Evolutionary conservation across 2,797 vertebrate species (phyloP).

Genomic region (Tenualosa thibaudeaui): DNA sequence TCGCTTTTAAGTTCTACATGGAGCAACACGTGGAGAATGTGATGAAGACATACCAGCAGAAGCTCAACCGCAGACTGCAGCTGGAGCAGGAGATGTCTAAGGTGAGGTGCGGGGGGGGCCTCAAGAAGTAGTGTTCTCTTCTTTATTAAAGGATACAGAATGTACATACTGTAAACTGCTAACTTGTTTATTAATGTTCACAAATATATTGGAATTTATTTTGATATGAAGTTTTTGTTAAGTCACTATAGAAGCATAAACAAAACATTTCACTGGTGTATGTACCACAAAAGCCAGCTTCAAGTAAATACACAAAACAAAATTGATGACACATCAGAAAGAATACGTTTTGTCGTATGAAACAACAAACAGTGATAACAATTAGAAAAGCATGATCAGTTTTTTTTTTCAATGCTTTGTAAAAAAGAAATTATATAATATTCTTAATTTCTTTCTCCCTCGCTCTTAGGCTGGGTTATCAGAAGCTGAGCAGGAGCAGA

Average conservation of each 20-base stretch:
- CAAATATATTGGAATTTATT: too few relatives aligned
- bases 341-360: background rate
- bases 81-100: slow-evolving; percentile 98
- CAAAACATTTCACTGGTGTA: too few relatives aligned
- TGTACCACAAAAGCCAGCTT: background rate
- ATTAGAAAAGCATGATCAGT: too few relatives aligned
- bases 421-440: background rate
- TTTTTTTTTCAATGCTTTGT: background rate
- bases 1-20: slow-evolving; percentile 99
- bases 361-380: too few relatives aligned
- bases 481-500: slow-evolving; percentile 94
- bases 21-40: slow-evolving; percentile 98
- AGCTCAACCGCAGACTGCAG: slow-evolving; percentile 90
- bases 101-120: slow-evolving; percentile 65
- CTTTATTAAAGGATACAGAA: too few relatives aligned
- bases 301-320: background rate
- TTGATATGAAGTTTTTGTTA: background rate
- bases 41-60: slow-evolving; percentile 97
- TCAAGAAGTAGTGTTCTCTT: background rate
- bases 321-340: background rate
- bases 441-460: background rate
- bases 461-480: slow-evolving; percentile 87
- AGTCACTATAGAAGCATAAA: background rate
- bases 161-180: too few relatives aligned
- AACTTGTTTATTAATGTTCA: too few relatives aligned